Percentiles rank a stretch among this genome's conserved stretches.
phyloP scores from a whole-genome alignment of 2,113 vertebrate species.

The Apaloderma vittatum region DNA sequence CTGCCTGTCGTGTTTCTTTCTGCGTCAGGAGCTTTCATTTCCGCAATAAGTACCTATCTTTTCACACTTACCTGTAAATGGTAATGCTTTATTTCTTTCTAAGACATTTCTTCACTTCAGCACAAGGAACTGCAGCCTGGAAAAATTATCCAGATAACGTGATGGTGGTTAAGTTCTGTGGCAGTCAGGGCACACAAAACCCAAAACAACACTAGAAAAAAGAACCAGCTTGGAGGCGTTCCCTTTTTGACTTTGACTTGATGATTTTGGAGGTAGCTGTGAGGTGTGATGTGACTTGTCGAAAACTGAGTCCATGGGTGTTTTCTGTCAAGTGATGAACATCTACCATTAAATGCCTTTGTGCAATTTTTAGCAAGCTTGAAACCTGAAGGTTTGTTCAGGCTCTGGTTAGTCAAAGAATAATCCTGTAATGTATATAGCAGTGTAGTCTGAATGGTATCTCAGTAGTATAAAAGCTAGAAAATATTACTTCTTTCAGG shows the following conservation, averaged over 20 bases:
- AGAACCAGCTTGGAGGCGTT: background rate
- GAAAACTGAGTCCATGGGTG: background rate
- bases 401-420: background rate
- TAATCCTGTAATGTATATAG: background rate
- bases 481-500: background rate
- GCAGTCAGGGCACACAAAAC: background rate
- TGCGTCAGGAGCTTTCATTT: background rate
- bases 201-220: background rate
- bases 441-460: background rate
- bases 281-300: background rate
- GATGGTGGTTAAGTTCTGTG: background rate
- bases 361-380: background rate
- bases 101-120: background rate
- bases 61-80: background rate
- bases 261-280: background rate
- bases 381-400: background rate
- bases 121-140: background rate
- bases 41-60: background rate
- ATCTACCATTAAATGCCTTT: background rate
- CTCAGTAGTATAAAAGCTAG: background rate
- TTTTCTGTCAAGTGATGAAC: background rate
- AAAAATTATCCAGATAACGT: background rate
- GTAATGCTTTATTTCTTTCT: background rate
- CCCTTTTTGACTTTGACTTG: background rate
- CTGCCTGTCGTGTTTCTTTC: background rate